Conservation (phyloP, 2,888 invertebrate genomes). For the Dryocosmus kuriphilus region DNA sequence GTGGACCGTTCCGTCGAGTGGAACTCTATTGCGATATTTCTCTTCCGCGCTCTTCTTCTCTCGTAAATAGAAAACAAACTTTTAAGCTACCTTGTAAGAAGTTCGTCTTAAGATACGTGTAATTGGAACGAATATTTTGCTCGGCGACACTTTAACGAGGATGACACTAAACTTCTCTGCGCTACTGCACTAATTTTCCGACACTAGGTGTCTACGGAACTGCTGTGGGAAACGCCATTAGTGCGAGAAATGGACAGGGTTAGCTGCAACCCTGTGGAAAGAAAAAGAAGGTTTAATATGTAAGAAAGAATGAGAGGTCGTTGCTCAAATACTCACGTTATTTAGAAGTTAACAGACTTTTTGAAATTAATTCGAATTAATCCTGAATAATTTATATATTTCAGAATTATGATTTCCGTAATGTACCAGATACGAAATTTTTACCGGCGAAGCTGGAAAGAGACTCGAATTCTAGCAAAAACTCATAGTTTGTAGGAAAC, state of each 20-base stretch:
- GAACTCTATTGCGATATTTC: slow-evolving; percentile 10
- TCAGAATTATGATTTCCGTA: no score
- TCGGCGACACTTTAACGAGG: slow-evolving; percentile 16
- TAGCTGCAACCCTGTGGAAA: background rate
- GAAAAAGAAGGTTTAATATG: background rate
- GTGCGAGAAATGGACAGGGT: background rate
- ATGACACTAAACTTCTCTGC: slow-evolving; percentile 34
- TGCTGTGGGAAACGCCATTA: slow-evolving; percentile 16
- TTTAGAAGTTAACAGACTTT: background rate
- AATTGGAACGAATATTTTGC: slow-evolving; percentile 33
- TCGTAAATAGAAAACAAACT: slow-evolving; percentile 22
- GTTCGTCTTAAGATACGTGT: slow-evolving; percentile 23
- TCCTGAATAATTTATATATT: background rate
- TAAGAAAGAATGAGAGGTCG: background rate
- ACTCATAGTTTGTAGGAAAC: no score
- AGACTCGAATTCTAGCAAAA: no score
- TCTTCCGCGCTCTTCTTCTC: slow-evolving; percentile 28
- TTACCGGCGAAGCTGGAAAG: no score
- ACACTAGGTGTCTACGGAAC: slow-evolving; percentile 4
- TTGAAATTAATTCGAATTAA: background rate
- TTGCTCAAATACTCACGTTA: background rate
- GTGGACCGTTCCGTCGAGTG: slow-evolving; percentile 20
- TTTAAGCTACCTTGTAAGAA: slow-evolving; percentile 21
- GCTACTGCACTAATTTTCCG: slow-evolving; percentile 36
- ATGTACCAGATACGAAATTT: no score